These are phyloP conservation scores for Dendroctonus valens DNA, from an alignment of 1,140 invertebrate species.

Conservation along the genomic window DNA sequence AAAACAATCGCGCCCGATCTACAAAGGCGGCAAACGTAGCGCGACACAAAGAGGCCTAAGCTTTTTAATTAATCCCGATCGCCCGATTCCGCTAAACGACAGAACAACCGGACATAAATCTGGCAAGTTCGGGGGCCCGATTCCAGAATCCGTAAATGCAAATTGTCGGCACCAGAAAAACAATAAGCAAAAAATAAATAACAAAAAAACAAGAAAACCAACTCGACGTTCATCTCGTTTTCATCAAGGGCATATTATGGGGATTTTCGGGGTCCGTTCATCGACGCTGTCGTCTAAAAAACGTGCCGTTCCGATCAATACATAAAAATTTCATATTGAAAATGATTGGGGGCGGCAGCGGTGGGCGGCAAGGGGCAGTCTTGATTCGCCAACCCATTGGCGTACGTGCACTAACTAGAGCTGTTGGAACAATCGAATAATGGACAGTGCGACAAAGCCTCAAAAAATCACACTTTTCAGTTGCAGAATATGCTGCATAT, in stretches of 20 bases:
- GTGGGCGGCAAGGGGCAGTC: constrained; percentile 33
- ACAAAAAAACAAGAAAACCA: background rate
- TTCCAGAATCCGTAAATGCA: too few relatives aligned
- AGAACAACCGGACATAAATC: constrained; percentile 26
- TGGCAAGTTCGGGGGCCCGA: constrained; percentile 9
- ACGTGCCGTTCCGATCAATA: constrained; percentile 48
- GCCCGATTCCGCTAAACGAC: constrained; percentile 15
- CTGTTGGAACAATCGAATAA: background rate
- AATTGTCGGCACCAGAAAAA: too few relatives aligned
- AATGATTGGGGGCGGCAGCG: constrained; percentile 48
- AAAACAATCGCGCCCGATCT: constrained; percentile 18
- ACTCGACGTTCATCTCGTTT: background rate
- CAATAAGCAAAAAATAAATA: too few relatives aligned
- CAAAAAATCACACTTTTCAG: too few relatives aligned
- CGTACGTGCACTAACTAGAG: background rate
- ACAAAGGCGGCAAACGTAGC: constrained; percentile 25
- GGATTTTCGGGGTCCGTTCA: constrained; percentile 16
- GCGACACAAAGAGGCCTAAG: constrained; percentile 23
- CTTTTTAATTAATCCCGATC: constrained; percentile 30
- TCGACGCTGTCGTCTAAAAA: constrained; percentile 45
- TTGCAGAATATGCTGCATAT: too few relatives aligned
- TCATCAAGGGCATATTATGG: background rate
- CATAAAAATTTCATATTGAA: constrained; percentile 54
- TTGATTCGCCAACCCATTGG: constrained; percentile 9
- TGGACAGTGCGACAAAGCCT: too few relatives aligned